Base-by-base conservation (phyloP, 1,140 invertebrate species). In the Nomia melanderi region DNA sequence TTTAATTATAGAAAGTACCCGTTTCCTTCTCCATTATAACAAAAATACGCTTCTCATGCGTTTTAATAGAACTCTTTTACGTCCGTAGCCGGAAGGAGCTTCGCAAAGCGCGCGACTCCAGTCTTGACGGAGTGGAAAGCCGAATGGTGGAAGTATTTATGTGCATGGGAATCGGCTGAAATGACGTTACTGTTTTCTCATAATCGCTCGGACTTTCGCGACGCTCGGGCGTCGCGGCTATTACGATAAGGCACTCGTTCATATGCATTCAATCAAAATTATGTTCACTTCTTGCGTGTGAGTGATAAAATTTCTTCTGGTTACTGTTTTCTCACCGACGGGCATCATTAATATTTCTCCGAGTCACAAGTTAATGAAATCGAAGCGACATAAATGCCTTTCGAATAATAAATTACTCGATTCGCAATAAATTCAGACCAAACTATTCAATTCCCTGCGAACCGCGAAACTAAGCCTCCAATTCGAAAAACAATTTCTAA, bases 91-190 rank as follows among this genome's bases (percentile, higher is more conserved):
- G 44, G 47, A 50, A 67, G 33, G 27, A 41, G 41, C 54, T 77
- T 81, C 77, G 82, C 65, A 53, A 82, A 36, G 78, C 64, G 69
- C 78, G 65, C 29, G 70, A 44, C 54, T 59, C n/a, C 54, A 44
- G 27, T 60, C 31, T 41, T 36, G 27, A 7, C 57, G 27, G 41
- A 41, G 39, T 50, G 33, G 65, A 36, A 64, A 57, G 53, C 25
- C 8, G 56, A 59, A 50, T 27, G 63, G 44, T 33, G 47, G 25
- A 63, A 50, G 53, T 83, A 80, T 84, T 84, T 84, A 84, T 84
- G 78, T 81, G 74, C 83, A 81, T 84, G 82, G 83, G 65, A 81
- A 84, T 84, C 57, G 70, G 74, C 47, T 33, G 74, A 75, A 81
- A 84, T 84, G 75, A 81, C 75, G 82, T 81, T 84, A 78, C 67